phyloP scores from a whole-genome alignment of 2,888 invertebrate species.

The Uropetala carovei region DNA sequence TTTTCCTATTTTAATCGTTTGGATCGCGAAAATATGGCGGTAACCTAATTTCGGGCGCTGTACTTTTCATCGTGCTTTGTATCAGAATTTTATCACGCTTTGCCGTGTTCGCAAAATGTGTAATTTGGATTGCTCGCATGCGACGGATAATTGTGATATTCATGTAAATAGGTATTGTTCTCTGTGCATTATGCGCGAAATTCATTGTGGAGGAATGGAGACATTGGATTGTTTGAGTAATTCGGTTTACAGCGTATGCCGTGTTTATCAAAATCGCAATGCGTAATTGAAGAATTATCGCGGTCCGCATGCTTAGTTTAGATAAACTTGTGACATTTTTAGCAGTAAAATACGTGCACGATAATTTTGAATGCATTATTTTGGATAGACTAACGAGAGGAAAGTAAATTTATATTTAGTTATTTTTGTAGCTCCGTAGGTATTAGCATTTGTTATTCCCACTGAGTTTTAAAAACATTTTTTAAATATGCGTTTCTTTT shows the following conservation, averaged over 20 bases:
- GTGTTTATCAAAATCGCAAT: not conserved
- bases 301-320: not conserved
- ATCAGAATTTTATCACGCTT: not conserved
- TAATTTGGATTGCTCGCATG: not conserved
- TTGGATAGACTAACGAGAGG: no score
- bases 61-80: not conserved
- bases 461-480: no score
- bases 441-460: no score
- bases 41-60: conserved; percentile 8
- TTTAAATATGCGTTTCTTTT: no score
- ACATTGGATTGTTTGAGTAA: not conserved
- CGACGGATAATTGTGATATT: not conserved
- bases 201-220: not conserved
- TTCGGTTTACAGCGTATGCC: not conserved
- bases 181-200: not conserved
- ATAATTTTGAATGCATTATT: no score
- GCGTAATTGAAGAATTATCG: not conserved
- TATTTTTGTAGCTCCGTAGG: no score
- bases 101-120: not conserved
- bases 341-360: no score
- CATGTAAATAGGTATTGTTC: not conserved
- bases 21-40: not conserved
- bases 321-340: no score
- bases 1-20: not conserved
- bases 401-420: no score